Evolutionary conservation across 2,113 vertebrate genomes (phyloP).

Genomic region (Lepus timidus): DNA sequence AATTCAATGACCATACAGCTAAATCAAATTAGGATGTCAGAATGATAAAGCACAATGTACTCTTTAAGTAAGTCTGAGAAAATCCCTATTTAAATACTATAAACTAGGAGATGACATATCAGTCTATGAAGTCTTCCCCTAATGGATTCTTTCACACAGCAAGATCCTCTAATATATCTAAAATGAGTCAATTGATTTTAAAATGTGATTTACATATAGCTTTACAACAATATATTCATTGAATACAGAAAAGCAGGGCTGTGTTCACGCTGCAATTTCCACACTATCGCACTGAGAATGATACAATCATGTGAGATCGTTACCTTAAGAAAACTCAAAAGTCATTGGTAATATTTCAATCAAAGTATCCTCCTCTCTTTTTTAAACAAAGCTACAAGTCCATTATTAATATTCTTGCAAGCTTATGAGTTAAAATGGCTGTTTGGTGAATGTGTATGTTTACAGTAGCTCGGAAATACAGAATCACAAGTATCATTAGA

Average conservation of each 20-base stretch:
- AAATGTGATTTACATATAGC: constrained; percentile 73
- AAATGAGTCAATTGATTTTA: constrained; percentile 70
- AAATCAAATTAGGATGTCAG: not conserved
- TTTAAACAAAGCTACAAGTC: constrained; percentile 63
- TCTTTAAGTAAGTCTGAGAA: constrained; percentile 56
- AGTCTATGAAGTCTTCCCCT: constrained; percentile 59
- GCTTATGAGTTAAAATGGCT: constrained; percentile 49
- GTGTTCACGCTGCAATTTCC: constrained; percentile 52
- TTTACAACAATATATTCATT: constrained; percentile 59
- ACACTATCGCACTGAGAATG: constrained; percentile 12
- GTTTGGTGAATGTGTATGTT: constrained; percentile 45
- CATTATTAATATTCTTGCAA: constrained; percentile 47
- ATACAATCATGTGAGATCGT: constrained; percentile 59
- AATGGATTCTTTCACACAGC: constrained; percentile 62
- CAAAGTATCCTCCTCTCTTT: constrained; percentile 65
- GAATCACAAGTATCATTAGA: constrained; percentile 65
- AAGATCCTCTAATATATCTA: constrained; percentile 61
- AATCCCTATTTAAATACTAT: constrained; percentile 54
- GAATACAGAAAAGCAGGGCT: constrained; percentile 38
- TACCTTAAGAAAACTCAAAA: constrained; percentile 66
- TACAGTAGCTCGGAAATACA: constrained; percentile 50
- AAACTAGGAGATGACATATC: constrained; percentile 27
- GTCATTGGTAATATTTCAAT: constrained; percentile 57
- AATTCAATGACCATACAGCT: not conserved
- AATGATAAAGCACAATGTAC: constrained; percentile 29